A percentile compares a stretch with the other conserved stretches of the same genome.
phyloP scores from a whole-genome alignment of 2,113 vertebrate species.

The Pica pica region DNA sequence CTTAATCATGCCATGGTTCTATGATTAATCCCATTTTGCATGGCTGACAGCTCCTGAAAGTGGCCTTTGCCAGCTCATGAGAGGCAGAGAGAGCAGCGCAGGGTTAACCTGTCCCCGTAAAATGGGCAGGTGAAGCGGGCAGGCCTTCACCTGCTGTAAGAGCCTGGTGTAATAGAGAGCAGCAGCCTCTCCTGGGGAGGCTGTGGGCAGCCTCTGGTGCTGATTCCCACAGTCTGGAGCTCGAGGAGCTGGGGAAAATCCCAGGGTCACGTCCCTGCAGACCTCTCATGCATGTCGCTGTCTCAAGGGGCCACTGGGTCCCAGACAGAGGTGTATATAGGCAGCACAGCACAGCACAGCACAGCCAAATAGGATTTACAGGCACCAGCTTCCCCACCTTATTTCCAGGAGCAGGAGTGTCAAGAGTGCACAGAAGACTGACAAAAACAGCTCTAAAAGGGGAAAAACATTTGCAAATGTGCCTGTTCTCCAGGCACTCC shows the following conservation, averaged over 20 bases:
- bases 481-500: background rate
- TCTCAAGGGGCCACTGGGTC: fast-evolving
- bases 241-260: background rate
- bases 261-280: background rate
- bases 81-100: background rate
- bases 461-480: background rate
- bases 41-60: background rate
- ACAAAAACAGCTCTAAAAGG: background rate
- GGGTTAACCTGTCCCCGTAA: background rate
- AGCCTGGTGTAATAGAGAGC: background rate
- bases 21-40: background rate
- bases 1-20: background rate
- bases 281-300: fast-evolving
- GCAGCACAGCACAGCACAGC: background rate
- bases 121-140: background rate
- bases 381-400: background rate
- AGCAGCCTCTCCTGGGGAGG: background rate
- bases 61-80: background rate
- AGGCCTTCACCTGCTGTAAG: background rate
- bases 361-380: background rate
- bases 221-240: background rate
- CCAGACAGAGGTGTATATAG: fast-evolving
- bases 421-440: background rate
- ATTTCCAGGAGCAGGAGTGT: background rate
- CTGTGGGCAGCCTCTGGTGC: background rate